These are phyloP conservation scores for Osmerus mordax DNA, from an alignment of 2,113 vertebrate genomes.

Conservation along the genomic window DNA sequence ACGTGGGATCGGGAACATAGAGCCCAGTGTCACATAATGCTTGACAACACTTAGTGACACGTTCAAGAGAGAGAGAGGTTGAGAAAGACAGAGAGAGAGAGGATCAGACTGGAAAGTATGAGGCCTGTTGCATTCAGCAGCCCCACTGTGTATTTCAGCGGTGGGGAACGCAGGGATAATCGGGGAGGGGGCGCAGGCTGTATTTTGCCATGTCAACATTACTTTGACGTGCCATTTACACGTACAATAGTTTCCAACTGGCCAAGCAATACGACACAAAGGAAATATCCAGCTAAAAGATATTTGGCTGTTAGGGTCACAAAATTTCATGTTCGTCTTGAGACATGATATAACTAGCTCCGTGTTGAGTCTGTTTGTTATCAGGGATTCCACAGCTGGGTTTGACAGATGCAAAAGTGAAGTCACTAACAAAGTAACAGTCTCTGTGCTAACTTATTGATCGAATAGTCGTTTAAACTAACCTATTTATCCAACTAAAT, in stretches of 20 bases:
- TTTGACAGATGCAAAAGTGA: not conserved
- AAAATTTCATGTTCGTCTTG: no score
- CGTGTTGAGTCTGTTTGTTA: no score
- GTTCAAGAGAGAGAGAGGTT: conserved; percentile 7
- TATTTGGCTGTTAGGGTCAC: no score
- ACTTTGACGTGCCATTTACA: not conserved
- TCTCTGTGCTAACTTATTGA: conserved; percentile 23
- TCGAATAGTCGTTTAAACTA: not conserved
- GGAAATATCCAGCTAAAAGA: no score
- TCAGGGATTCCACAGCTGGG: not conserved
- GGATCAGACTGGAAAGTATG: conserved; percentile 45
- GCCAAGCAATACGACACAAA: not conserved
- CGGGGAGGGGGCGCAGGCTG: not conserved
- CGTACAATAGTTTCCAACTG: not conserved
- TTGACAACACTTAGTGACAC: conserved; percentile 24
- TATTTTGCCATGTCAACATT: conserved; percentile 3
- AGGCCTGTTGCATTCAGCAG: conserved; percentile 14
- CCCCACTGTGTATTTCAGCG: not conserved
- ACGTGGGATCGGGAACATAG: conserved; percentile 16
- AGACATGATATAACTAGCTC: no score
- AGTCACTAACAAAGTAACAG: not conserved
- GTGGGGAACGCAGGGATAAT: not conserved
- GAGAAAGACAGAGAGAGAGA: not conserved
- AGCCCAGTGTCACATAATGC: conserved; percentile 24
- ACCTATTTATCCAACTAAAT: not conserved